These are phyloP conservation scores for Toxostoma redivivum DNA, from an alignment of 2,113 vertebrate genomes.

Conservation along the genomic window DNA sequence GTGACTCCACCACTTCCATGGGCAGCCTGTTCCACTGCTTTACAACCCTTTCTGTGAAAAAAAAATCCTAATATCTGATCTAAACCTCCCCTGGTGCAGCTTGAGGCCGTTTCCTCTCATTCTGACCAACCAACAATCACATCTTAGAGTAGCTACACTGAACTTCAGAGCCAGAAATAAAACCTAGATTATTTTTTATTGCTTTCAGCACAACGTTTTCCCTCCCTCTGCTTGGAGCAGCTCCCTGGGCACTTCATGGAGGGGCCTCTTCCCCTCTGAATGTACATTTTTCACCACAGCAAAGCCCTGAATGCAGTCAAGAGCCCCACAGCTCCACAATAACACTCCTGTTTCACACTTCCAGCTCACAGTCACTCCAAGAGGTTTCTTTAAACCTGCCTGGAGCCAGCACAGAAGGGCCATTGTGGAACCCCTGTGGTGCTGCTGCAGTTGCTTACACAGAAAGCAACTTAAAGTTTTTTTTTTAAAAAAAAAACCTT, in stretches of 20 bases:
- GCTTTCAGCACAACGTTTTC: background rate
- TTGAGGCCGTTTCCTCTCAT: background rate
- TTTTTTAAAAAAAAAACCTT: background rate
- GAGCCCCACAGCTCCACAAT: slow-evolving; percentile 10
- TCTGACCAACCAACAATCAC: background rate
- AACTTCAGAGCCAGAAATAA: background rate
- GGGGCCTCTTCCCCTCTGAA: background rate
- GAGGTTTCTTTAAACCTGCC: background rate
- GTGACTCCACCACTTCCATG: background rate
- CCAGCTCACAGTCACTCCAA: background rate
- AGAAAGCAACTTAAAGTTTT: background rate
- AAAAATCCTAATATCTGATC: background rate
- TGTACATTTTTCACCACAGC: background rate
- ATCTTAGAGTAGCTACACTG: background rate
- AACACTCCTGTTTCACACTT: background rate
- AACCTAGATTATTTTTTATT: background rate
- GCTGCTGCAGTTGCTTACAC: background rate
- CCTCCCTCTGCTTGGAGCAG: background rate
- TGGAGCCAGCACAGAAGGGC: slow-evolving; percentile 15
- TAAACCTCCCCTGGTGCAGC: background rate
- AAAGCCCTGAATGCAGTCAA: background rate
- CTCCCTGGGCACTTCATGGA: background rate
- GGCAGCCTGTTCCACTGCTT: background rate
- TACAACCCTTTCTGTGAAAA: background rate
- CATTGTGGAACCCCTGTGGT: background rate